Conservation (phyloP, 2,888 invertebrate species). For the Tenthredo mesomela region DNA sequence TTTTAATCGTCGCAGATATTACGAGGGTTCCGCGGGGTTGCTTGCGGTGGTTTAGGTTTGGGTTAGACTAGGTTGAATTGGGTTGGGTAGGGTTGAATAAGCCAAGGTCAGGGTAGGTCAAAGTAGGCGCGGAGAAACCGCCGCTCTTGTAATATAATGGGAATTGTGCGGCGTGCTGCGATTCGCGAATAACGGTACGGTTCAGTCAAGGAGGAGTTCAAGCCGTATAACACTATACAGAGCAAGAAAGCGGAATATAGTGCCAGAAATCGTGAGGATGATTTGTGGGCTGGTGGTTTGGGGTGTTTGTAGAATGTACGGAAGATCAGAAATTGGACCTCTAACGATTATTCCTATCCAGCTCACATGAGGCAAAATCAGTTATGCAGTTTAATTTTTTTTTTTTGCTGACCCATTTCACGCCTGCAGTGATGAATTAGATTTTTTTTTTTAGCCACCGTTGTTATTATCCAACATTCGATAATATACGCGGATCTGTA, state of each 20-base stretch:
- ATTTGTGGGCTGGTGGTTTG: not conserved
- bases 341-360: not conserved
- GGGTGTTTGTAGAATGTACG: not conserved
- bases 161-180: constrained; percentile 44
- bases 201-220: constrained; percentile 19
- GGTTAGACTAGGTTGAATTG: constrained; percentile 2
- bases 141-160: constrained; percentile 47
- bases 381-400: not conserved
- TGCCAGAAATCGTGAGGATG: not conserved
- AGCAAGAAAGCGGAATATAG: constrained; percentile 22
- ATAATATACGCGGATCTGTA: not conserved
- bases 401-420: not conserved
- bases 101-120: constrained; percentile 38
- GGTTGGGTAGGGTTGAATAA: constrained; percentile 18
- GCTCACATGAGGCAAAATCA: not conserved
- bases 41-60: constrained; percentile 4
- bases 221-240: constrained; percentile 21
- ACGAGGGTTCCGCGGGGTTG: constrained; percentile 1
- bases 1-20: constrained; percentile 13
- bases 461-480: not conserved
- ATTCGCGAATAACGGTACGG: constrained; percentile 33
- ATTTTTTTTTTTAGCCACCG: not conserved
- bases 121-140: constrained; percentile 26
- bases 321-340: not conserved
- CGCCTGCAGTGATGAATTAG: not conserved